phyloP scores from a whole-genome alignment of 2,888 invertebrate genomes.

The Dolomedes plantarius region DNA sequence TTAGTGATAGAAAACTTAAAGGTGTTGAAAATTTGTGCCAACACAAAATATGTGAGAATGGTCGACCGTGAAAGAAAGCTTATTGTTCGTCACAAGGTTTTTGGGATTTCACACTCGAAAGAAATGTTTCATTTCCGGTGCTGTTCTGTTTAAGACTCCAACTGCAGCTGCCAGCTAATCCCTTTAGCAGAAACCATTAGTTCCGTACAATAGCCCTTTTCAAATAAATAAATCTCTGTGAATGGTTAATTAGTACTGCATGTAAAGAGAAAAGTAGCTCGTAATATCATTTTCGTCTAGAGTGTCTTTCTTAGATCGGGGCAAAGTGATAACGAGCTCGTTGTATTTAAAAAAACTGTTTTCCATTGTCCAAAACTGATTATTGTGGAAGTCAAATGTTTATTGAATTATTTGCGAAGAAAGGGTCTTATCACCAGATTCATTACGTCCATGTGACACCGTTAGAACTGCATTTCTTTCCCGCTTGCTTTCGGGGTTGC shows the following conservation, averaged over 20 bases:
- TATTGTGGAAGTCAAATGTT: no score
- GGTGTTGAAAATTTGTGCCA: neutral
- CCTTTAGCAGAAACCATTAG: neutral
- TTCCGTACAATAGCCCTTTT: neutral
- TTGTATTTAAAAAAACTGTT: no score
- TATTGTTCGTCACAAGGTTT: conserved; percentile 52
- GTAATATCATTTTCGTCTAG: neutral
- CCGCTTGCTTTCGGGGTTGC: no score
- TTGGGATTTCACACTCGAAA: conserved; percentile 14
- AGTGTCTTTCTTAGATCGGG: neutral
- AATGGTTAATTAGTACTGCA: neutral
- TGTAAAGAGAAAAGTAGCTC: neutral
- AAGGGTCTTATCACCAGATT: no score
- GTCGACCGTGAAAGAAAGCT: conserved; percentile 26
- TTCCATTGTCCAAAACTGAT: no score
- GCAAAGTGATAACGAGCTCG: neutral
- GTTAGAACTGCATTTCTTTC: no score
- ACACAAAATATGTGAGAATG: conserved; percentile 2
- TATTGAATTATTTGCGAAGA: no score
- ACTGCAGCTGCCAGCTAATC: neutral
- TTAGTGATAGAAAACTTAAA: neutral
- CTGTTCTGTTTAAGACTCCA: neutral
- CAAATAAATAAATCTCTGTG: no score
- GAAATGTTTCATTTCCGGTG: neutral
- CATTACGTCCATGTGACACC: no score